phyloP scores from a whole-genome alignment of 2,888 invertebrate species.

The Dorcus hopei region DNA sequence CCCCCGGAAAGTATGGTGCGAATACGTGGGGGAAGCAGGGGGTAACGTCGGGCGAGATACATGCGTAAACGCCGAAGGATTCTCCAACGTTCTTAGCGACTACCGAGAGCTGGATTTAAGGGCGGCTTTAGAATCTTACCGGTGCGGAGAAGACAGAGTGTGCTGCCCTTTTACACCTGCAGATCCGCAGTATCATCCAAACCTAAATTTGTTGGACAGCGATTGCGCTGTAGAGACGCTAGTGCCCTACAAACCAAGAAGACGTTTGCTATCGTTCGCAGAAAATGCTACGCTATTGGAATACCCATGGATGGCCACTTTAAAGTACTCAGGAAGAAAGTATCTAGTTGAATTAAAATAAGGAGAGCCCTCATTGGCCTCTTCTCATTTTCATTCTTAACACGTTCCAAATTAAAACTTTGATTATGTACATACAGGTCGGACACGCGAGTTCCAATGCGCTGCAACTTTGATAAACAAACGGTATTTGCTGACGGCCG shows the following conservation, averaged over 20 bases:
- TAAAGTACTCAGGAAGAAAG: constrained; percentile 53
- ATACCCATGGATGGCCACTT: constrained; percentile 73
- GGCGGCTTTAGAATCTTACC: too few relatives aligned
- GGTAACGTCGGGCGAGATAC: too few relatives aligned
- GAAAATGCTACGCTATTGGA: constrained; percentile 58
- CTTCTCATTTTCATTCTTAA: too few relatives aligned
- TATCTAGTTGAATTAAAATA: not conserved
- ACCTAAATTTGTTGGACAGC: too few relatives aligned
- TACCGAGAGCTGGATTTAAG: too few relatives aligned
- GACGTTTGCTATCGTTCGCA: constrained; percentile 59
- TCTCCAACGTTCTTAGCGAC: too few relatives aligned
- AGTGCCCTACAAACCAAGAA: constrained; percentile 34
- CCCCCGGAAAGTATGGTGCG: too few relatives aligned
- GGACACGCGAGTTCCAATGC: constrained; percentile 41
- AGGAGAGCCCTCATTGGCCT: too few relatives aligned
- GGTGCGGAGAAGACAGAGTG: not conserved
- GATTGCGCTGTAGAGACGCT: too few relatives aligned
- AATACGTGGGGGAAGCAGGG: too few relatives aligned
- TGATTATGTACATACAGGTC: constrained; percentile 19
- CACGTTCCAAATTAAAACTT: too few relatives aligned
- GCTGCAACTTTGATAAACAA: constrained; percentile 51
- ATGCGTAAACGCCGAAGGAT: too few relatives aligned
- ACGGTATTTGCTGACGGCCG: constrained; percentile 52
- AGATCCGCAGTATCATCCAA: constrained; percentile 47
- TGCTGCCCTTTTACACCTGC: constrained; percentile 46